phyloP scores from a whole-genome alignment of 2,888 invertebrate species.

The Stratiomys singularior region DNA sequence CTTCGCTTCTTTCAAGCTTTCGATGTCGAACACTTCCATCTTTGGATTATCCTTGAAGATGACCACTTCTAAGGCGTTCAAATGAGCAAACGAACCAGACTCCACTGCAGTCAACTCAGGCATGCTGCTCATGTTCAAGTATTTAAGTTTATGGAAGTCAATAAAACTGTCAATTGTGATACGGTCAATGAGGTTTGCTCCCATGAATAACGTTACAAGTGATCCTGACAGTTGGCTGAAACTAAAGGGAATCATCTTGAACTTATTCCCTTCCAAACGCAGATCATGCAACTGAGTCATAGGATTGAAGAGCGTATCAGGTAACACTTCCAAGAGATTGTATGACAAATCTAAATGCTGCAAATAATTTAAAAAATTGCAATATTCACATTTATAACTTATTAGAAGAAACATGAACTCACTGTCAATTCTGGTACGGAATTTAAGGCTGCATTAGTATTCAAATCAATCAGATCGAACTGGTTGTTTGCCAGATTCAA shows the following conservation, averaged over 20 bases:
- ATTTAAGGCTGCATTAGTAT: slow-evolving; percentile 70
- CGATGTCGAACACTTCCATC: slow-evolving; percentile 69
- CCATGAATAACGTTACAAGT: slow-evolving; percentile 70
- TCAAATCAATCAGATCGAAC: slow-evolving; percentile 70
- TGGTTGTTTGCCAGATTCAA: slow-evolving; percentile 73
- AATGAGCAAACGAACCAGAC: slow-evolving; percentile 68
- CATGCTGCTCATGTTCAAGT: slow-evolving; percentile 72
- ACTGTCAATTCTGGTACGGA: slow-evolving; percentile 70
- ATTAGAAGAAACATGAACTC: slow-evolving; percentile 53
- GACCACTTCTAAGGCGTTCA: slow-evolving; percentile 63
- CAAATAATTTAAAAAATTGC: slow-evolving; percentile 4
- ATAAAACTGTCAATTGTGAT: slow-evolving; percentile 71
- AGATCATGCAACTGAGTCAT: slow-evolving; percentile 68
- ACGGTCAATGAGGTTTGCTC: slow-evolving; percentile 71
- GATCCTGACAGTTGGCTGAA: slow-evolving; percentile 68
- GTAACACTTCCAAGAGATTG: slow-evolving; percentile 71
- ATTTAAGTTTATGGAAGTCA: slow-evolving; percentile 68
- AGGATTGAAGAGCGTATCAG: slow-evolving; percentile 68
- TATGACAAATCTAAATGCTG: slow-evolving; percentile 70
- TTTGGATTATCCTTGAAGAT: slow-evolving; percentile 69
- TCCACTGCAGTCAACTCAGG: slow-evolving; percentile 69
- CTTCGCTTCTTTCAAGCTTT: slow-evolving; percentile 63
- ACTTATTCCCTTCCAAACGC: slow-evolving; percentile 71
- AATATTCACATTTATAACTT: background rate
- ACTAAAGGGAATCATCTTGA: slow-evolving; percentile 70